These are phyloP conservation scores for Anoplius nigerrimus DNA, from an alignment of 2,888 invertebrate species.

Conservation along the genomic window DNA sequence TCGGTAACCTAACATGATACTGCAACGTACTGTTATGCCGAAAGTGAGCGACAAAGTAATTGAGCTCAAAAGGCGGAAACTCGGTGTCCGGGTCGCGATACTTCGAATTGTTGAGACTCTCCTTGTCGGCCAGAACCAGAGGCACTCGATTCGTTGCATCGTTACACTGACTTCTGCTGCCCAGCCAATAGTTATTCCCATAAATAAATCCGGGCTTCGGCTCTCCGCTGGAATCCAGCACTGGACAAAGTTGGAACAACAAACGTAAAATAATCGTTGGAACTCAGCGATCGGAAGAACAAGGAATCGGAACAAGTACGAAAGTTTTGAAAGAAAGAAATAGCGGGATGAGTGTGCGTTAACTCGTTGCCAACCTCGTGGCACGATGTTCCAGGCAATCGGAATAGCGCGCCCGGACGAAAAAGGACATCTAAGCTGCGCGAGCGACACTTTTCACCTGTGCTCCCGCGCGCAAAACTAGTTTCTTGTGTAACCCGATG, in stretches of 20 bases:
- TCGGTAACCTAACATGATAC: slow-evolving; percentile 69
- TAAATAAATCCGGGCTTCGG: slow-evolving; percentile 78
- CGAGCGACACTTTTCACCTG: slow-evolving; percentile 26
- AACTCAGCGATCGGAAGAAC: neutral
- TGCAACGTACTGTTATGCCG: slow-evolving; percentile 75
- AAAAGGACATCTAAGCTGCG: slow-evolving; percentile 5
- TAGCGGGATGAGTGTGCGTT: neutral
- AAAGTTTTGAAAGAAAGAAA: no score
- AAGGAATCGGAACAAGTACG: neutral
- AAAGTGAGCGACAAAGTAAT: slow-evolving; percentile 72
- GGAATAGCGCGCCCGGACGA: slow-evolving; percentile 8
- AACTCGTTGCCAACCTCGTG: neutral
- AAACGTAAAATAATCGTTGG: no score
- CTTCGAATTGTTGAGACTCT: slow-evolving; percentile 59
- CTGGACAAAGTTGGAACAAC: no score
- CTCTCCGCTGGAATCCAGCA: slow-evolving; percentile 78
- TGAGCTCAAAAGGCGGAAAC: slow-evolving; percentile 72
- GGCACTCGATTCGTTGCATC: slow-evolving; percentile 68
- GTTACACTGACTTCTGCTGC: slow-evolving; percentile 76
- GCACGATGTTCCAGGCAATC: neutral
- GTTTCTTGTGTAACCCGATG: slow-evolving; percentile 68
- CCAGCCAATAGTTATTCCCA: slow-evolving; percentile 80
- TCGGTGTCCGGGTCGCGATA: slow-evolving; percentile 66
- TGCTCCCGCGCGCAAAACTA: slow-evolving; percentile 51
- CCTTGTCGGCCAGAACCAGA: slow-evolving; percentile 59